Evolutionary conservation across 2,888 invertebrate genomes (phyloP), one percentile per base, ranked within the genome.

Genomic region (Spicauda simplicius): DNA sequence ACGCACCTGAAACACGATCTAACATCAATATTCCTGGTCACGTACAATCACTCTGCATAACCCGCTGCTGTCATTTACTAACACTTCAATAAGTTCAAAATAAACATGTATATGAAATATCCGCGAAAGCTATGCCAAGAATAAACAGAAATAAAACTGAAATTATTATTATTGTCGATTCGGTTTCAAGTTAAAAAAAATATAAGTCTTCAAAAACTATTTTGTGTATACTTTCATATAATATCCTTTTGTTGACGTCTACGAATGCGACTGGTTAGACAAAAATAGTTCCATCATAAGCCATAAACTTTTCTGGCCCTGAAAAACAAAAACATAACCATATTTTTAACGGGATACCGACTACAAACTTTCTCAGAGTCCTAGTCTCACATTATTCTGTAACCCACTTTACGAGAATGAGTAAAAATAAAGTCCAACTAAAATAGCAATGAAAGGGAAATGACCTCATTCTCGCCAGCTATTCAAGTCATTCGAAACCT

Each of bases 391-490:
- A 57, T 62, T 53, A 68, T 75, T 73, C 69, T 71, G 68, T 78
- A 79, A 85, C 85, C 85, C 77, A 83, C 76, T 83, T 84, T 77
- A 62, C 52, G 56, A 68, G 67, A 62, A 62, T 57, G 52, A 68
- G 67, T 68, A 57, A 68, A 67, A 68, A 85, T 84, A 86, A 85
- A 85, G 81, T 81, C 80, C 66, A 77, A 76, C 81, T 79, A 83
- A 82, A 90, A 88, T 84, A 86, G 81, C 81, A 75, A 71, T 79
- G 81, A 87, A 87, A 88, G 90, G 90, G 87, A 90, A 91, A 91
- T 84, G 87, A 86, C 90, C 92, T 79, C 87, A 84, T 88, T 89
- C 77, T 73, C 76, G 76, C 77, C 71, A 69, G 73, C 81, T 77
- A 80, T 81, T 84, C 77, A 78, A 81, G 83, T 83, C 84, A 84